Percentiles rank a stretch among this genome's conserved stretches.
Evolutionary conservation across 1,140 invertebrate genomes (phyloP).

Genomic region (Cyclargus thomasi): DNA sequence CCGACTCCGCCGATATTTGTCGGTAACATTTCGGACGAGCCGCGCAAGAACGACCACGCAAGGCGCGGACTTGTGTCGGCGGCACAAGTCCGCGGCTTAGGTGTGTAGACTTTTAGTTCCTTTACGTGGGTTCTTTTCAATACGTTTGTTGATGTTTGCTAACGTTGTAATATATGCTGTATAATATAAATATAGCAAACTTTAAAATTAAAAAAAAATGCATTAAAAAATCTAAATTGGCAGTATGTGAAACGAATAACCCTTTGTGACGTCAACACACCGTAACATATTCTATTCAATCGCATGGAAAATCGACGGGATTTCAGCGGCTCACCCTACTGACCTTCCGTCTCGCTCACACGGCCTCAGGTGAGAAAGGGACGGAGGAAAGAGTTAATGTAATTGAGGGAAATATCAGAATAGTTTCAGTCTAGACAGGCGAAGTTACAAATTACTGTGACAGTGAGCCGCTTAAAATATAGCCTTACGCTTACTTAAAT

Average conservation of each 20-base stretch:
- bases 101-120: too few species aligned
- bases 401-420: slow-evolving; percentile 69
- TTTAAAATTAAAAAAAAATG: neutral
- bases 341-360: slow-evolving; percentile 36
- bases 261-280: slow-evolving; percentile 52
- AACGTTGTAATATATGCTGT: too few species aligned
- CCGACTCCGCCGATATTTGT: too few species aligned
- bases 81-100: too few species aligned
- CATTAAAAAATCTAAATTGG: neutral
- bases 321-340: slow-evolving; percentile 56
- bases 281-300: slow-evolving; percentile 71
- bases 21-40: too few species aligned
- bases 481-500: slow-evolving; percentile 62
- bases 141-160: too few species aligned
- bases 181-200: neutral
- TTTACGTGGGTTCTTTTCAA: too few species aligned
- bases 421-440: slow-evolving; percentile 71
- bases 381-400: slow-evolving; percentile 48
- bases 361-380: slow-evolving; percentile 30
- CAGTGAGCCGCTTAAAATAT: slow-evolving; percentile 57
- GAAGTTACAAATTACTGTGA: slow-evolving; percentile 63
- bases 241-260: slow-evolving; percentile 11
- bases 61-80: too few species aligned
- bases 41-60: too few species aligned
- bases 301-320: slow-evolving; percentile 69